Base-by-base conservation (phyloP, 2,797 vertebrate species). In the Distichodus sexfasciatus region DNA sequence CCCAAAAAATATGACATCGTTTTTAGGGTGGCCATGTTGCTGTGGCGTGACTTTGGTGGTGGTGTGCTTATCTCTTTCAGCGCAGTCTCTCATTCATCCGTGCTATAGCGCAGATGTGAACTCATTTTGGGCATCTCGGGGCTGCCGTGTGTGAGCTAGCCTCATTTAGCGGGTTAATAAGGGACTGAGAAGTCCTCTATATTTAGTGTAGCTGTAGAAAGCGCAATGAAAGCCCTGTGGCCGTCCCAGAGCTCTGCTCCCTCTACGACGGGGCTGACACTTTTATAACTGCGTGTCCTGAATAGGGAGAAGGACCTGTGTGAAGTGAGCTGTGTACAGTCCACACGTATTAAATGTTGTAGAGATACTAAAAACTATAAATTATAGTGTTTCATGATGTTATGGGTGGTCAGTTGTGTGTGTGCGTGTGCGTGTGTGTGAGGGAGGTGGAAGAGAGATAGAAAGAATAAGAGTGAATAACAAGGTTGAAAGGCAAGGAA, bases 81-180 rank as follows among this genome's bases (percentile, higher is more conserved):
- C 3, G 38, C 19, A 26, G 7, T 23, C 38, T 44, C 26, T 44
- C 21, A 7, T 5, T 11, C n/a, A 1, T 41, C n/a, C 3, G 57
- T 17, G 10, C 55, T 58, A n/a, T n/a, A n/a, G n/a, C n/a, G 54
- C 54, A 38, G 12, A 58, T 48, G 43, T 46, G 46, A n/a, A 24
- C 41, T 21, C 10, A 19, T 63, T 38, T 5, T 24, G 8, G 46
- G 3, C 33, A 46, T 35, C 12, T 14, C 60, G 5, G 29, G 41
- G n/a, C 38, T 47, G 21, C 3, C 76, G 68, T 72, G 81, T 70
- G 40, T 72, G 83, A 86, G 79, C 81, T 87, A 88, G 81, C 89
- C 88, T 87, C 77, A 89, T 90, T 91, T 88, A 67, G 51, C 75
- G 76, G 88, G 90, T 89, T 90, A 90, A 90, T 89, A 86, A 85